These are phyloP conservation scores for Drosophila ustulata DNA, from an alignment of 2,888 invertebrate genomes.

Conservation along the genomic window DNA sequence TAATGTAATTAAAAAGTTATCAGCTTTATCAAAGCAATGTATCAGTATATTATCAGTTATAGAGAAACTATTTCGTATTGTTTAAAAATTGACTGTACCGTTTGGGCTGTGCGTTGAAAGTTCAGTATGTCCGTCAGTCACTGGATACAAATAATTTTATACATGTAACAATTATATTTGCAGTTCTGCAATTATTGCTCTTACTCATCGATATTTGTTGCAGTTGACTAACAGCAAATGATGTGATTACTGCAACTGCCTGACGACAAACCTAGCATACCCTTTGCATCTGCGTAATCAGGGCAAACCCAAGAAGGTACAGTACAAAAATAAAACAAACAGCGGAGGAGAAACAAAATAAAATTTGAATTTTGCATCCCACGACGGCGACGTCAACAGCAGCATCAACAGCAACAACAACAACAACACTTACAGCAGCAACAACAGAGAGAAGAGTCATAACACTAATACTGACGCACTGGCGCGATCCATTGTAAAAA, in stretches of 20 bases:
- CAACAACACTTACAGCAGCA: constrained; percentile 6
- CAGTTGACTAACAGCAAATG: not conserved
- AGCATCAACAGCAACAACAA: not conserved
- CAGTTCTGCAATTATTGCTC: too few species aligned
- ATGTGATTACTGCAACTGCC: not conserved
- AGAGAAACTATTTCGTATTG: too few species aligned
- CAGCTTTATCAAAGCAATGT: too few species aligned
- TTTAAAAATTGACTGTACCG: too few species aligned
- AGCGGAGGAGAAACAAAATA: constrained; percentile 56
- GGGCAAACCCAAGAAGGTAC: constrained; percentile 53
- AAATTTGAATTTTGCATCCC: constrained; percentile 74
- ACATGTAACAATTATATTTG: too few species aligned
- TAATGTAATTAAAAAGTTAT: too few species aligned
- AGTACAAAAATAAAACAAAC: constrained; percentile 66
- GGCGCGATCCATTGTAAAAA: constrained; percentile 61
- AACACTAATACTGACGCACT: constrained; percentile 27
- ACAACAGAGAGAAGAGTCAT: constrained; percentile 4
- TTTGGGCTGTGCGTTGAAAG: too few species aligned
- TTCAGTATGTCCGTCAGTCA: too few species aligned
- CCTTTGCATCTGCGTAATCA: constrained; percentile 25
- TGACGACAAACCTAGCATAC: constrained; percentile 28
- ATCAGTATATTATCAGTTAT: too few species aligned
- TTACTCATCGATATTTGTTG: constrained; percentile 34
- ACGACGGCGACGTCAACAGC: constrained; percentile 28
- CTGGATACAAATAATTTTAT: too few species aligned